phyloP scores from a whole-genome alignment of 2,888 invertebrate species.

The Tanytarsus gracilentus region DNA sequence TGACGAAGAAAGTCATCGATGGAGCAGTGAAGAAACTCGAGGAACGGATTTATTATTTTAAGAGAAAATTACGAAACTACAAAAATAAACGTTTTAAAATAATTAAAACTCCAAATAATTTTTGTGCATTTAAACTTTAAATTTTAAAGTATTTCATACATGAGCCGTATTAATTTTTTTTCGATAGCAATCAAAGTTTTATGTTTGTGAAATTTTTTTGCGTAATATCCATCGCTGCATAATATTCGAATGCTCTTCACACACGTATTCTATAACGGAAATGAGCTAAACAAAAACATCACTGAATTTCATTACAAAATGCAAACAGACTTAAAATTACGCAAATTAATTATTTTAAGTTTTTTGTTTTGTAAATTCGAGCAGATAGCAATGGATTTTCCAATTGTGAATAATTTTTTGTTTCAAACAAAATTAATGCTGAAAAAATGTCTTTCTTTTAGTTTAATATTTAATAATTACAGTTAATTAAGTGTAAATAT shows the following conservation, averaged over 20 bases:
- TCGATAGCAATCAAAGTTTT: no score
- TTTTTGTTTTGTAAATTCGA: neutral
- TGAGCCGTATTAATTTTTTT: no score
- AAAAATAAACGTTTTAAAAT: neutral
- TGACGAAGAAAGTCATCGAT: conserved; percentile 41
- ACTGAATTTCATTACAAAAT: conserved; percentile 7
- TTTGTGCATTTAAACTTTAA: no score
- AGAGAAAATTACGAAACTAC: conserved; percentile 13
- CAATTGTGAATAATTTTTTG: neutral
- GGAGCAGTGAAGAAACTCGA: conserved; percentile 42
- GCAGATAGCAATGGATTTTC: no score
- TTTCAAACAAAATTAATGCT: no score
- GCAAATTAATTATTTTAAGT: conserved; percentile 12
- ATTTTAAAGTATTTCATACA: no score
- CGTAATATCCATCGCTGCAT: neutral
- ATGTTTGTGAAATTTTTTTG: neutral
- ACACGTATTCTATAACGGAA: conserved; percentile 7
- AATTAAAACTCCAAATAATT: no score
- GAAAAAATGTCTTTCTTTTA: no score
- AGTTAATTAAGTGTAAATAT: no score
- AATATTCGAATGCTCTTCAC: neutral
- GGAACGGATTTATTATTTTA: conserved; percentile 43
- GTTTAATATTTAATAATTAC: no score
- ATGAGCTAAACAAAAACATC: conserved; percentile 9
- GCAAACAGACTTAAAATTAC: conserved; percentile 13